These are phyloP conservation scores for Periphyllus acericola DNA, from an alignment of 2,888 invertebrate genomes.

Conservation along the genomic window DNA sequence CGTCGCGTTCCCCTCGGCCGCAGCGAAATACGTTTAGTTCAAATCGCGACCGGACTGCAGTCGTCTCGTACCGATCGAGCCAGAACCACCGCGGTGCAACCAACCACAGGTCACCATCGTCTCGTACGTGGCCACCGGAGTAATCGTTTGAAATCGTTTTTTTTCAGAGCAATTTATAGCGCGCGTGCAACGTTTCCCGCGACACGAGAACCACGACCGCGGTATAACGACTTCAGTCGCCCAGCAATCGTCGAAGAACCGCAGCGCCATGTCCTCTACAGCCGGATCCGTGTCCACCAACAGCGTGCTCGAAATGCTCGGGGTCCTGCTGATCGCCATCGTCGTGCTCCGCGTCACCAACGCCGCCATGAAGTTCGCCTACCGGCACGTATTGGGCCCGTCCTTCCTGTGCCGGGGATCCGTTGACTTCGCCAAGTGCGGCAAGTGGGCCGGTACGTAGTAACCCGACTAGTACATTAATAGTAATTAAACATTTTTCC, in stretches of 20 bases:
- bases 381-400: constrained; percentile 70
- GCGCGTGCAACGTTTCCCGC: too few relatives aligned
- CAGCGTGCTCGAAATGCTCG: constrained; percentile 69
- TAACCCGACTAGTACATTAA: too few relatives aligned
- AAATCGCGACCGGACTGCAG: not conserved
- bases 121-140: too few relatives aligned
- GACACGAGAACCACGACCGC: not conserved
- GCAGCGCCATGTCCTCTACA: not conserved
- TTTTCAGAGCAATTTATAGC: not conserved
- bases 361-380: constrained; percentile 69
- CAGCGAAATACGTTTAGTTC: not conserved
- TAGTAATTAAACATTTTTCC: too few relatives aligned
- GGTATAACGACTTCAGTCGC: too few relatives aligned
- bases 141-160: not conserved
- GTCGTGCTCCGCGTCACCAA: constrained; percentile 70
- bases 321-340: constrained; percentile 68
- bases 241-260: not conserved
- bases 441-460: constrained; percentile 52
- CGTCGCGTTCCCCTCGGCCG: not conserved
- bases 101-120: not conserved
- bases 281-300: constrained; percentile 64
- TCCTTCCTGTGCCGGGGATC: constrained; percentile 66
- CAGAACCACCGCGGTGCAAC: not conserved
- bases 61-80: not conserved
- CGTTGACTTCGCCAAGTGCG: constrained; percentile 64